Evolutionary conservation across 1,140 invertebrate species (phyloP), one percentile per base, ranked within the genome.

Genomic region (Apis cerana): DNA sequence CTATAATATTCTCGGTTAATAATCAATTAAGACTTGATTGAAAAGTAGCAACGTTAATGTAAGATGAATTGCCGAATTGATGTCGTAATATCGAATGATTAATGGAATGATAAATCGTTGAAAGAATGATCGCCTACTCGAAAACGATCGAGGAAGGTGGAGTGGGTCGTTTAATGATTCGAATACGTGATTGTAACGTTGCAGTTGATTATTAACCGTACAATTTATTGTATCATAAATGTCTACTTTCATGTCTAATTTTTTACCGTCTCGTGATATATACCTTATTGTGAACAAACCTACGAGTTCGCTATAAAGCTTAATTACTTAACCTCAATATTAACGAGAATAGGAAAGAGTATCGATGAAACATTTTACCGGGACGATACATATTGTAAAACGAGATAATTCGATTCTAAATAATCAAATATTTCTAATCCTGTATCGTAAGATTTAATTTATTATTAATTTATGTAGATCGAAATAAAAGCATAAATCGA

Each of bases 111-210:
- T 64, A 27, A 10, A 62, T 23, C 33, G 48, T 64, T 43, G 54
- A n/a, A 56, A 72, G 54, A 15, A 65, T 15, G 23, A 71, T 71
- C 70, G 70, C 70, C 70, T 58, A 72, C 70, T 13, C 23, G 27
- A 15, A 21, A 43, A 12, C n/a, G 19, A 59, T 58, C 33, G 54
- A n/a, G 23, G 54, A 72, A 19, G 19, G 19, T 19, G 33, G 33
- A 58, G 48, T 72, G 70, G 50, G 48, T 10, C 9, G 68, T 52
- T 21, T 54, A 27, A 54, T 27, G 48, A 23, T 27, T 70, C 17
- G 48, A 70, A 70, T 52, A 23, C 48, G 17, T n/a, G 7, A 5
- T 19, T 27, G 17, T 27, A 23, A 27, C 9, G 15, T 9, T 71
- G 17, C 17, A 12, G 11, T 54, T 15, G 23, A 1, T 50, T 23